Evolutionary conservation across 2,888 invertebrate genomes (phyloP), one percentile per base, ranked within the genome.

Genomic region (Drosophila bunnanda): DNA sequence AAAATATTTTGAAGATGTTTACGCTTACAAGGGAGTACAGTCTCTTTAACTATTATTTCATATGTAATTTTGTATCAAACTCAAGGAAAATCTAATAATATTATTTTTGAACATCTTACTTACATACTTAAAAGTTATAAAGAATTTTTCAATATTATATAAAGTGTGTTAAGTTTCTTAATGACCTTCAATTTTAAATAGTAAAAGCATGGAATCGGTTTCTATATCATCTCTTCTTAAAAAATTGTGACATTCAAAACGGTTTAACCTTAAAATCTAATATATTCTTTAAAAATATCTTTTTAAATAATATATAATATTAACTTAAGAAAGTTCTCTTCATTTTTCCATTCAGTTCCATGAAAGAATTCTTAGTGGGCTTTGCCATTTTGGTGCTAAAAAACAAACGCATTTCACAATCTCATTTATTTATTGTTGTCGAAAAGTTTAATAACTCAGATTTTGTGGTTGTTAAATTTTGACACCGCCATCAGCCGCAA

Each of bases 391-490:
- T 28, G 10, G 13, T 12, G 1, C n/a, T 41, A 1, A 12, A 34
- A 39, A n/a, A 2, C 56, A 30, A 36, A 56, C 56, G 34, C n/a
- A 41, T 68, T 68, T 50, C 48, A 41, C 66, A 55, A 68, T 68
- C 69, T 22, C 46, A 56, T 50, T 57, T 20, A 30, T 57, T 68
- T 46, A 25, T 36, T 34, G 60, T 46, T 71, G 57, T 50, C 39
- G 60, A 77, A 81, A 68, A 78, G 72, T 77, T 72, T 82, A 88
- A 82, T 82, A 84, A 88, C 79, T 88, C 85, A 82, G 88, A 77
- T 81, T 84, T 81, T 77, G 84, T 79, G 84, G 82, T 73, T 87
- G 84, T 82, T 87, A 69, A 80, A 78, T 87, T 81, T 87, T 79
- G 82, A 88, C 88, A 79, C 88, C 65, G 65, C 77, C 82, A 81